These are phyloP conservation scores for Parascotia fuliginaria DNA, from an alignment of 2,888 invertebrate species.

Conservation along the genomic window DNA sequence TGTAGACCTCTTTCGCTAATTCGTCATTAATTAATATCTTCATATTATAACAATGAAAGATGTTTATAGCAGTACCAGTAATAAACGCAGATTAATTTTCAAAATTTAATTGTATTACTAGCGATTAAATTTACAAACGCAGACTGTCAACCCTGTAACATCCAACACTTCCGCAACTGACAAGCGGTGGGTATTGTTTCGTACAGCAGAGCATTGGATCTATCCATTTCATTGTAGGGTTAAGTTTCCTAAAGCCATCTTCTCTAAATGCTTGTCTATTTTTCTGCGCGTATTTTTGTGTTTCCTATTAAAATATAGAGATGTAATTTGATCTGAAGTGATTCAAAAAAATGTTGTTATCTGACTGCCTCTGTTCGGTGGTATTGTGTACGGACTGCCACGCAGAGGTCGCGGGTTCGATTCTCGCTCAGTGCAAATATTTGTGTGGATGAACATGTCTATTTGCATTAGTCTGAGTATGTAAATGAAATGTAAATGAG, in stretches of 20 bases:
- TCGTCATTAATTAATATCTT: too few relatives aligned
- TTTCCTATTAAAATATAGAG: constrained; percentile 25
- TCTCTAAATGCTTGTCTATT: constrained; percentile 31
- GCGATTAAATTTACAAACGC: constrained; percentile 8
- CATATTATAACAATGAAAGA: too few relatives aligned
- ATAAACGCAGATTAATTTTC: too few relatives aligned
- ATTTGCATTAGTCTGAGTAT: too few relatives aligned
- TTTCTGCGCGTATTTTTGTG: constrained; percentile 30
- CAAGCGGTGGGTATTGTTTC: constrained; percentile 60
- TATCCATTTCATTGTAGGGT: constrained; percentile 50
- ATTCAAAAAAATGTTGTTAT: constrained; percentile 34
- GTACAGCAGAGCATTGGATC: constrained; percentile 53
- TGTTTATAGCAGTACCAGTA: too few relatives aligned
- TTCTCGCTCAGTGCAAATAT: too few relatives aligned
- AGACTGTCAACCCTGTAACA: constrained; percentile 54
- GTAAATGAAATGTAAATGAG: too few relatives aligned
- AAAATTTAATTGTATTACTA: background rate
- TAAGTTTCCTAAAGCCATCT: constrained; percentile 38
- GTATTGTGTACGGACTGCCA: too few relatives aligned
- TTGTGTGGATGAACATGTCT: too few relatives aligned
- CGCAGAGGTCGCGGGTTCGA: too few relatives aligned
- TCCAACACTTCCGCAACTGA: constrained; percentile 52
- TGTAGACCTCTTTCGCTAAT: too few relatives aligned
- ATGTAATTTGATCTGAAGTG: constrained; percentile 29
- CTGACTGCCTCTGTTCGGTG: too few relatives aligned